Percentiles rank a stretch among this genome's conserved stretches.
Evolutionary conservation across 2,797 vertebrate species (phyloP).

Genomic region (Oophaga sylvatica): DNA sequence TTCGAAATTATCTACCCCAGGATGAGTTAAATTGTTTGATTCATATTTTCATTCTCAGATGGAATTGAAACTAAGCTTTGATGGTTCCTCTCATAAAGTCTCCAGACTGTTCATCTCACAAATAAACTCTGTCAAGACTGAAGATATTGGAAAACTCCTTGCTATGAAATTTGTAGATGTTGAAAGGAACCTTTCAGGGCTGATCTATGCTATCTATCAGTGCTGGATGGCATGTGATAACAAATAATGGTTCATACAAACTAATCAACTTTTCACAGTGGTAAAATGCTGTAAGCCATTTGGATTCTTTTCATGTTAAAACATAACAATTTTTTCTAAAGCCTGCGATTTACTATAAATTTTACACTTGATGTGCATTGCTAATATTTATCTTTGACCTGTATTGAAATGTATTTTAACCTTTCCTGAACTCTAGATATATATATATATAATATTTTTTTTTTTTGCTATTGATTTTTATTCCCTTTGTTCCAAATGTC

Average conservation of each 20-base stretch:
- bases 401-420: background rate
- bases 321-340: background rate
- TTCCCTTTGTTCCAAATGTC: too few species aligned
- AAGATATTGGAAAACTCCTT: conserved; percentile 52
- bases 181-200: conserved; percentile 41
- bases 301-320: background rate
- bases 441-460: too few species aligned
- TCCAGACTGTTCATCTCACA: conserved; percentile 50
- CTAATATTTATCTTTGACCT: background rate
- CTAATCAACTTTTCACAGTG: conserved; percentile 27
- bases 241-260: conserved; percentile 31
- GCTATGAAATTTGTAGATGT: conserved; percentile 44
- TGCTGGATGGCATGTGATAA: conserved; percentile 10
- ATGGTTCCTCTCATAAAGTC: conserved; percentile 10
- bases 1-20: background rate
- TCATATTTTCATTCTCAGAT: conserved; percentile 33
- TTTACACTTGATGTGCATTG: background rate
- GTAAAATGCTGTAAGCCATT: background rate
- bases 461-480: too few species aligned
- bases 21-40: conserved; percentile 18
- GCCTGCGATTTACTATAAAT: background rate
- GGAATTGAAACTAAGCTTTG: conserved; percentile 32
- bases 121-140: conserved; percentile 56
- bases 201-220: conserved; percentile 48
- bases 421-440: too few species aligned